These are phyloP conservation scores for Himalopsyche anomala DNA, from an alignment of 2,888 invertebrate species.

Conservation along the genomic window DNA sequence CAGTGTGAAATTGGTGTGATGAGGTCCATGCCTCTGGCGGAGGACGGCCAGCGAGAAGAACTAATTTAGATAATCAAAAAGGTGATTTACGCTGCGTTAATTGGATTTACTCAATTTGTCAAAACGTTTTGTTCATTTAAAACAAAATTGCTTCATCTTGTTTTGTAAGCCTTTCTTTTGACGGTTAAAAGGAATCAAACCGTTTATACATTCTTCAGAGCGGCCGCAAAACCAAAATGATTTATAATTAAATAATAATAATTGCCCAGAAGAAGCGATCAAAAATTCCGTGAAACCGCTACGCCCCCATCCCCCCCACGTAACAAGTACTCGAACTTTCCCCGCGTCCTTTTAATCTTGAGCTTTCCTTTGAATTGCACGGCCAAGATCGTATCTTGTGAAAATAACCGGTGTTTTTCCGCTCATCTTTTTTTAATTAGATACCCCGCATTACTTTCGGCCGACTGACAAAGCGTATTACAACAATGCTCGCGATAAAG, in stretches of 20 bases:
- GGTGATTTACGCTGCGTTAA: no score
- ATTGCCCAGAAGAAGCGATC: slow-evolving; percentile 38
- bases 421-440: slow-evolving; percentile 40
- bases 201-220: slow-evolving; percentile 3
- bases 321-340: background rate
- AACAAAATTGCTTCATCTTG: background rate
- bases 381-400: slow-evolving; percentile 24
- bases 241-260: slow-evolving; percentile 38
- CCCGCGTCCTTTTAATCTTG: slow-evolving; percentile 39
- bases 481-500: slow-evolving; percentile 41
- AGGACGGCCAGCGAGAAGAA: no score
- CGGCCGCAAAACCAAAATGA: background rate
- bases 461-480: slow-evolving; percentile 37
- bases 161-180: slow-evolving; percentile 13
- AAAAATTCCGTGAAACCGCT: slow-evolving; percentile 17
- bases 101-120: background rate
- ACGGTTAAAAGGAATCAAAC: background rate
- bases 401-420: slow-evolving; percentile 31
- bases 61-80: no score
- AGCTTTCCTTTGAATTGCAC: slow-evolving; percentile 27
- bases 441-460: slow-evolving; percentile 39
- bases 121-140: slow-evolving; percentile 3
- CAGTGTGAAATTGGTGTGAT: no score
- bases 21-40: no score
- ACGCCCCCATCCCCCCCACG: background rate